Conservation (phyloP, 2,797 vertebrate species). For the Lateolabrax maculatus region DNA sequence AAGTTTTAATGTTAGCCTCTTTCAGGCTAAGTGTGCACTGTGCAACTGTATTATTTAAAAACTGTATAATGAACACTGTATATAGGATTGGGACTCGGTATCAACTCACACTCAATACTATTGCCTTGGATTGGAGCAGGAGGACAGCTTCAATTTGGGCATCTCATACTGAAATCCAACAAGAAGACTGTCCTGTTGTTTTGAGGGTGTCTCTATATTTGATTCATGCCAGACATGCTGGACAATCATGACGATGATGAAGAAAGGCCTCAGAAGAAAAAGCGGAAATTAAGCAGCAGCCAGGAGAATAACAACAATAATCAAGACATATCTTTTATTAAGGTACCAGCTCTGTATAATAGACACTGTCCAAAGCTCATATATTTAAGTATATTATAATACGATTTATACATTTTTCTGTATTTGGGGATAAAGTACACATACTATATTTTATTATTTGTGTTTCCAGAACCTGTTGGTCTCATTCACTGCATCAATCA, state of each 20-base stretch:
- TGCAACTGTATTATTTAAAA: neutral
- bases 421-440: neutral
- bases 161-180: conserved; percentile 3
- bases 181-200: neutral
- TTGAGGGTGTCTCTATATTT: conserved; percentile 38
- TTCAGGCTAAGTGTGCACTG: neutral
- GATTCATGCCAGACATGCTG: conserved; percentile 87
- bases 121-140: neutral
- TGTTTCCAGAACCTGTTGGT: conserved; percentile 90
- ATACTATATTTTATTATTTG: conserved; percentile 8
- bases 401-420: neutral
- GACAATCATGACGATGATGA: conserved; percentile 93
- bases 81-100: neutral
- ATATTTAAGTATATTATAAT: neutral
- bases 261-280: conserved; percentile 91
- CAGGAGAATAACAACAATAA: conserved; percentile 91
- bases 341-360: conserved; percentile 67
- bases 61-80: neutral
- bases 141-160: neutral
- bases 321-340: conserved; percentile 88
- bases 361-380: neutral
- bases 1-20: neutral
- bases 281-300: conserved; percentile 91
- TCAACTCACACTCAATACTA: neutral
- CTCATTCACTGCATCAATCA: conserved; percentile 95